Base-by-base conservation (phyloP, 1,140 invertebrate genomes). In the Archivesica marissinica region DNA sequence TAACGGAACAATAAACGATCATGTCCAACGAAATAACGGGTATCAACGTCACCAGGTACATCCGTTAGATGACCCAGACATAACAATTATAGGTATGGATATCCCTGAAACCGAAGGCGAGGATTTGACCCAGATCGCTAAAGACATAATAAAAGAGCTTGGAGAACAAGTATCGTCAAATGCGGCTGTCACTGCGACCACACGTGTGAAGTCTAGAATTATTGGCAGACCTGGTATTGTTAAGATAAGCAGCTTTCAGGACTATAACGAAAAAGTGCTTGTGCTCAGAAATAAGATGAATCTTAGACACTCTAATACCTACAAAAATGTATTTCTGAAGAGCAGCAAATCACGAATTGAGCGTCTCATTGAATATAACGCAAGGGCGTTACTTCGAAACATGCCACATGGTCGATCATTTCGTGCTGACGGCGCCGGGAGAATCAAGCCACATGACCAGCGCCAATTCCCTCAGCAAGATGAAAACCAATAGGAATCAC, bases 371-470 rank as follows among this genome's bases (percentile, higher is more conserved):
- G 50, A 79, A 52, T 23, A 66, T 9, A 85, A 79, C 70, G 83
- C 75, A 11, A 25, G 44, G 15, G 61, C 61, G 25, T 15, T 79
- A 15, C 28, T 85, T 1, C 35, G 50, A 38, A 33, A 85, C n/a
- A 17, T 85, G 15, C 83, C 75, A 20, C 74, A 85, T n/a, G n/a
- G n/a, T 9, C 78, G 61, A 13, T 35, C 77, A 41, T 72, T 85
- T 17, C 23, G 82, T 0, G 59, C 77, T 44, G 35, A 59, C 25
- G 66, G 64, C 23, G 80, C 39, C 28, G 68, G 84, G 20, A 64
- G 59, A 28, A 86, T 86, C n/a, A n/a, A n/a, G n/a, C n/a, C n/a
- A 72, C 66, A 39, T 23, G 59, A 33, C n/a, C 28, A 30, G 3
- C 23, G 20, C 6, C 52, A 7, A 4, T 38, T 20, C 17, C 76